Conservation (phyloP, 2,113 vertebrate genomes). For the Myrmecophaga tridactyla region DNA sequence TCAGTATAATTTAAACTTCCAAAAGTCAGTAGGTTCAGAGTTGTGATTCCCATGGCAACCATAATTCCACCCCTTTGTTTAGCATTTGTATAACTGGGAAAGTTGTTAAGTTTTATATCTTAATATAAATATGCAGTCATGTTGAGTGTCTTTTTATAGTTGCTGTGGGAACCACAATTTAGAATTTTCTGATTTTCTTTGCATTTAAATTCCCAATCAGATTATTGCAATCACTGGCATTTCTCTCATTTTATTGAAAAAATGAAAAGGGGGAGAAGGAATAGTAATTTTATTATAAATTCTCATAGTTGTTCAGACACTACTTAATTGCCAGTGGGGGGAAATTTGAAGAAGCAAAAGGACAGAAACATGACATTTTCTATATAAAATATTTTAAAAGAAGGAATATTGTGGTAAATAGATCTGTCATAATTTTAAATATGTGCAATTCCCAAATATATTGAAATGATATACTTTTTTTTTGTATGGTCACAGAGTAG, state of each 20-base stretch:
- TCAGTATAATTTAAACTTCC: conserved; percentile 80
- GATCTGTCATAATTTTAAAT: conserved; percentile 50
- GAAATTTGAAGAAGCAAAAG: background rate
- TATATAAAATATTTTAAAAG: conserved; percentile 58
- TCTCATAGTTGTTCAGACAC: conserved; percentile 57
- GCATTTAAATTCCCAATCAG: conserved; percentile 78
- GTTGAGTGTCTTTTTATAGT: conserved; percentile 80
- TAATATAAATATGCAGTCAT: conserved; percentile 80
- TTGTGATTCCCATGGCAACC: conserved; percentile 81
- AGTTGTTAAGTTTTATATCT: conserved; percentile 81
- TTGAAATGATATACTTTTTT: conserved; percentile 49
- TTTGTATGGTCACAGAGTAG: conserved; percentile 50
- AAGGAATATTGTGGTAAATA: conserved; percentile 60
- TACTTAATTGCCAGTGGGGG: conserved; percentile 53
- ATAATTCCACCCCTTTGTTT: conserved; percentile 79
- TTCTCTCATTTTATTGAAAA: conserved; percentile 74
- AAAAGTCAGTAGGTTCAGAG: conserved; percentile 80
- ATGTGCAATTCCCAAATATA: conserved; percentile 54
- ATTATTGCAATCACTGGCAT: conserved; percentile 70
- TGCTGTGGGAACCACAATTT: conserved; percentile 77
- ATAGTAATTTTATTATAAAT: conserved; percentile 73
- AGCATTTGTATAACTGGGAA: conserved; percentile 79
- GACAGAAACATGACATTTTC: conserved; percentile 39
- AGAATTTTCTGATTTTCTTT: conserved; percentile 77
- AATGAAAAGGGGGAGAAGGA: conserved; percentile 59